Conservation (phyloP, 1,140 invertebrate species). For the Euglossa dilemma region DNA sequence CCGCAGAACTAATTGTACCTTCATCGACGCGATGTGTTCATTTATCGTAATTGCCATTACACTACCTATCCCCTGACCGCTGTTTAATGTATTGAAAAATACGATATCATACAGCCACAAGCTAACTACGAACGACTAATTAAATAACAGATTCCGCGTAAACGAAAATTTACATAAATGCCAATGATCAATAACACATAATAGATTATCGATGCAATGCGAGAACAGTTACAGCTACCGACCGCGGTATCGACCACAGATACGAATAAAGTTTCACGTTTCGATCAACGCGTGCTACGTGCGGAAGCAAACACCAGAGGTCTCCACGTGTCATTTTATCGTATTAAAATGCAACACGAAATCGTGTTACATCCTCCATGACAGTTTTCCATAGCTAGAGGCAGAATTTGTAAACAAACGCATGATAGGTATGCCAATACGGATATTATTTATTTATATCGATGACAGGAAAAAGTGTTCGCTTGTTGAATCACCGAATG, state of each 20-base stretch:
- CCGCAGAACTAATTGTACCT: conserved; percentile 47
- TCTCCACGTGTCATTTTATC: not conserved
- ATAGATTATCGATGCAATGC: not conserved
- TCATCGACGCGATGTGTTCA: conserved; percentile 7
- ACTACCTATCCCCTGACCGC: too few species aligned
- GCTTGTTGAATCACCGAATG: not conserved
- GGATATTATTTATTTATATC: too few species aligned
- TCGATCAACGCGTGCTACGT: not conserved
- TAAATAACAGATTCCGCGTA: conserved; percentile 5
- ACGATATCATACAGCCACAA: not conserved
- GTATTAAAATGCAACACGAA: not conserved
- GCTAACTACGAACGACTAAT: conserved; percentile 5
- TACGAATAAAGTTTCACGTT: conserved; percentile 23
- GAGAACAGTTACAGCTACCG: not conserved
- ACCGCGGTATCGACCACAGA: not conserved
- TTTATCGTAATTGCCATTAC: conserved; percentile 9
- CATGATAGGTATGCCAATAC: too few species aligned
- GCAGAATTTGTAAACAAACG: not conserved
- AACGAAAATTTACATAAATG: not conserved
- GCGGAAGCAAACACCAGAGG: not conserved
- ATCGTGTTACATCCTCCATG: not conserved
- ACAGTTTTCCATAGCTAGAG: too few species aligned
- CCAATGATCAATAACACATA: not conserved
- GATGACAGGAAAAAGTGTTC: not conserved
- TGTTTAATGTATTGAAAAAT: not conserved